phyloP scores from a whole-genome alignment of 1,140 invertebrate genomes.

The Lamellibrachia luymesi region DNA sequence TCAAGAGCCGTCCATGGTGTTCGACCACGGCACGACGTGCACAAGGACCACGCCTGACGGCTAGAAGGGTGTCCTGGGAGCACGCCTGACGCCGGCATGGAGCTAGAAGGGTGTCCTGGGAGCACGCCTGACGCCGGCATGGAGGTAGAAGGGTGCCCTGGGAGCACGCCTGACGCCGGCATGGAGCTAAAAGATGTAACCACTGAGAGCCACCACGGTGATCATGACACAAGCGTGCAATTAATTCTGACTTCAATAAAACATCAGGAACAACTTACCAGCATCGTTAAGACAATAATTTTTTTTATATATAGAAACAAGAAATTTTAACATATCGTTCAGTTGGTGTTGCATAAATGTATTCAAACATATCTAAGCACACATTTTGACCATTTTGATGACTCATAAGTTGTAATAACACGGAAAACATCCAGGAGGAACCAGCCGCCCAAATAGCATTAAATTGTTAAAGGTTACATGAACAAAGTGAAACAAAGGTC shows the following conservation, averaged over 20 bases:
- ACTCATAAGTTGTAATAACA: no score
- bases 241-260: neutral
- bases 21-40: neutral
- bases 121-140: neutral
- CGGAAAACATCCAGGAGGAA: no score
- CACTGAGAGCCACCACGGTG: neutral
- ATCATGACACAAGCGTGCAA: neutral
- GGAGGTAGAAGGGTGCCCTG: neutral
- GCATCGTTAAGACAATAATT: neutral
- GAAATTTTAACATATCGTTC: neutral
- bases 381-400: no score
- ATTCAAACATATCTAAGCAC: no score
- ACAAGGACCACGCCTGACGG: neutral
- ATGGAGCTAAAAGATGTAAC: neutral
- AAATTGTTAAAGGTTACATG: no score
- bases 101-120: neutral
- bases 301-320: neutral
- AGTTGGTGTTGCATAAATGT: no score
- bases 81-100: neutral
- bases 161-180: neutral
- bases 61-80: neutral
- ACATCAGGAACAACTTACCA: no score
- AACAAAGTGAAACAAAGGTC: no score
- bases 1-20: neutral
- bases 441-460: no score